Evolutionary conservation across 2,113 vertebrate genomes (phyloP), one percentile per base, ranked within the genome.

Genomic region (Amphiprion percula): DNA sequence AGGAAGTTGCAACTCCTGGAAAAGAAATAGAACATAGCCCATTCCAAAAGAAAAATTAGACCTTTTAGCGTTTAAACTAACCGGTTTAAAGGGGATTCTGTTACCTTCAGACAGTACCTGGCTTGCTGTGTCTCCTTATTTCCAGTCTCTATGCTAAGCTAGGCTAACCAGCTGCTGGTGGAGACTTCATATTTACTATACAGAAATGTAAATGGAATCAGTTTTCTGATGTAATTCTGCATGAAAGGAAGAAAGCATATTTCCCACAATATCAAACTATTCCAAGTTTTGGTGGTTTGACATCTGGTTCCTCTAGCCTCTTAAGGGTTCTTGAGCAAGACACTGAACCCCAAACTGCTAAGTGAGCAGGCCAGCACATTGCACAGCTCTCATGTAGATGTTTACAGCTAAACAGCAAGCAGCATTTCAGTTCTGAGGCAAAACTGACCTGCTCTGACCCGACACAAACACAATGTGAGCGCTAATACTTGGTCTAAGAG

Each of bases 261-360:
- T 39, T 39, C 16, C 11, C 46, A 19, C 21, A 39, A 23, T 19
- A 23, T 61, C n/a, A 14, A 41, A 58, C 23, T 23, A 44, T 24
- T 17, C 15, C 17, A 39, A 41, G 8, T 10, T 9, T 28, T 26
- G 17, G 12, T 52, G 17, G 59, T 39, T 58, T 8, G 5, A 56
- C 8, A 28, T 46, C 10, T 77, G 16, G 9, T 12, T 28, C 52
- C 19, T 17, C 5, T 19, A 1, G 12, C 24, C 39, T 46, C 2
- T 49, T 41, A 24, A 7, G 9, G 14, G n/a, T 33, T 47, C 26
- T 47, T 15, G 10, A 59, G 24, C 33, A 62, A 62, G 26, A 56
- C 37, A 56, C 68, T 28, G 60, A 79, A 58, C 26, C 33, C 28
- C 28, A 64, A 58, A 39, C 28, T 49, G 59, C n/a, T 47, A 12